These are phyloP conservation scores for Chaetodon auriga DNA, from an alignment of 2,113 vertebrate genomes.

Conservation along the genomic window DNA sequence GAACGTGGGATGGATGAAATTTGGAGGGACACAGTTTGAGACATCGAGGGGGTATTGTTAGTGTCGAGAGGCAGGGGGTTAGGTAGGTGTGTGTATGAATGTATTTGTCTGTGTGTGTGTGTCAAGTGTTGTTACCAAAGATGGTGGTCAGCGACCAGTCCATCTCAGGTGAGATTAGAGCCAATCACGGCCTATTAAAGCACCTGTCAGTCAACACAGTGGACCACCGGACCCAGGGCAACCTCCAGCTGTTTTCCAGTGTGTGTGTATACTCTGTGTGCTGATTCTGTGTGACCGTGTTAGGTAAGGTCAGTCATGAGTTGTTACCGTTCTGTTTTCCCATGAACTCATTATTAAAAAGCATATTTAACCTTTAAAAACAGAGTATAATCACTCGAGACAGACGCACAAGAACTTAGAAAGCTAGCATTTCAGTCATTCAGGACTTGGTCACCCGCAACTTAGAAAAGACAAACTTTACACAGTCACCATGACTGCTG, in stretches of 20 bases:
- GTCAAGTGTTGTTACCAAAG: slow-evolving; percentile 48
- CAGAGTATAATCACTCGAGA: slow-evolving; percentile 40
- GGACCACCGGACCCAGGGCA: slow-evolving; percentile 39
- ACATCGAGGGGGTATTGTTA: slow-evolving; percentile 52
- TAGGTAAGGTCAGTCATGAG: slow-evolving; percentile 70
- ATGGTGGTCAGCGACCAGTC: slow-evolving; percentile 27
- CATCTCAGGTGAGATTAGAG: slow-evolving; percentile 79
- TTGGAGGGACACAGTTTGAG: slow-evolving; percentile 59
- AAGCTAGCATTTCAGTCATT: slow-evolving; percentile 28
- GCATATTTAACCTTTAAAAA: slow-evolving; percentile 40
- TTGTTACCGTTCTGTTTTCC: slow-evolving; percentile 48
- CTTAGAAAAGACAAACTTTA: slow-evolving; percentile 76
- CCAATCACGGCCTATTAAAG: slow-evolving; percentile 78
- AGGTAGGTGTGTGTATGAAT: slow-evolving; percentile 42
- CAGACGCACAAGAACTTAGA: slow-evolving; percentile 51
- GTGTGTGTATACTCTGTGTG: slow-evolving; percentile 53
- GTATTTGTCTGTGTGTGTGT: slow-evolving; percentile 10
- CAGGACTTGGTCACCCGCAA: slow-evolving; percentile 60
- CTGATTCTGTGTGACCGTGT: slow-evolving; percentile 61
- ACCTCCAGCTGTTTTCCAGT: slow-evolving; percentile 61
- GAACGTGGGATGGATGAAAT: slow-evolving; percentile 56
- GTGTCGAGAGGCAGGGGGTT: slow-evolving; percentile 36
- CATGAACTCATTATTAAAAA: slow-evolving; percentile 57
- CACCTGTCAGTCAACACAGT: slow-evolving; percentile 75
- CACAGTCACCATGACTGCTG: slow-evolving; percentile 73